These are phyloP conservation scores for Herminia tarsipennalis DNA, from an alignment of 2,888 invertebrate species.

Conservation along the genomic window DNA sequence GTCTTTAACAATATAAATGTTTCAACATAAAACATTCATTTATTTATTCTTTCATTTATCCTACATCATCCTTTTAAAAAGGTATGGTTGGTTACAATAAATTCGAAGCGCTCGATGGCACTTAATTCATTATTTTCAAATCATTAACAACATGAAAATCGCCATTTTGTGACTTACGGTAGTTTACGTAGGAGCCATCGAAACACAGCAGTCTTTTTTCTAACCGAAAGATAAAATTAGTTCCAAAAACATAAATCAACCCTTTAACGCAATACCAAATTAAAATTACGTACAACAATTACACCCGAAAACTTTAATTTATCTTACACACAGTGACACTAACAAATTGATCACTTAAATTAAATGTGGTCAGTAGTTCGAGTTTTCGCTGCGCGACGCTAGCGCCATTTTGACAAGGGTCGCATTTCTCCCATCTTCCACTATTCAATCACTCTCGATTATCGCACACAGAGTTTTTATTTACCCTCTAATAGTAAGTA, in stretches of 20 bases:
- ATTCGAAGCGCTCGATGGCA: too few species aligned
- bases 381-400: slow-evolving; percentile 27
- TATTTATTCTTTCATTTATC: too few species aligned
- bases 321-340: slow-evolving; percentile 24
- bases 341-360: slow-evolving; percentile 42
- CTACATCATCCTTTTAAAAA: too few species aligned
- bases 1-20: too few species aligned
- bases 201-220: too few species aligned
- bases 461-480: slow-evolving; percentile 32
- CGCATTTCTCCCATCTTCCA: slow-evolving; percentile 43
- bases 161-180: too few species aligned
- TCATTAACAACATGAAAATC: too few species aligned
- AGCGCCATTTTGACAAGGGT: slow-evolving; percentile 56
- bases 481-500: slow-evolving; percentile 25
- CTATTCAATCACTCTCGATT: slow-evolving; percentile 65
- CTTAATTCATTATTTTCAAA: too few species aligned
- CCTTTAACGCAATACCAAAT: not conserved
- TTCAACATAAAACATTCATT: too few species aligned
- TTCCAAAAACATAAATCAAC: not conserved
- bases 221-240: too few species aligned
- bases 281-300: not conserved
- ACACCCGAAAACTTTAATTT: slow-evolving; percentile 35
- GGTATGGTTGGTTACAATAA: too few species aligned
- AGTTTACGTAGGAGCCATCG: too few species aligned
- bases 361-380: slow-evolving; percentile 24